These are phyloP conservation scores for Drosophila chauvacae DNA, from an alignment of 1,140 invertebrate genomes.

Conservation along the genomic window DNA sequence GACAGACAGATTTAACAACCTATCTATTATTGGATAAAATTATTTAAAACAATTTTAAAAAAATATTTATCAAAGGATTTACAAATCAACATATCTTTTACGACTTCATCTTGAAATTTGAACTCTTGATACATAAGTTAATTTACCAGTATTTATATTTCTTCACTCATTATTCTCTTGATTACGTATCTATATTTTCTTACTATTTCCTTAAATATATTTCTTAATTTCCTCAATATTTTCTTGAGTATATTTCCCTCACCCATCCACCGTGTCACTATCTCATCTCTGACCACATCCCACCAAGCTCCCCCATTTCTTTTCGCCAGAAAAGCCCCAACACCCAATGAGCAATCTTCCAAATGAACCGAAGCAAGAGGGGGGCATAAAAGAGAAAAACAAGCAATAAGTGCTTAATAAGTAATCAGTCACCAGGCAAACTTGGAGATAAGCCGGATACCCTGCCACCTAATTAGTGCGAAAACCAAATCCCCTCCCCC, in stretches of 20 bases:
- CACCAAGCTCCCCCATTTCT: slow-evolving; percentile 8
- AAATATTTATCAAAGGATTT: too few species aligned
- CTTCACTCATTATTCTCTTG: too few species aligned
- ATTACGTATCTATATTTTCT: background rate
- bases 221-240: background rate
- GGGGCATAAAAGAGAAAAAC: slow-evolving; percentile 9
- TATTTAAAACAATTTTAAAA: too few species aligned
- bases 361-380: slow-evolving; percentile 60
- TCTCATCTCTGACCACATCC: slow-evolving; percentile 19
- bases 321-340: slow-evolving; percentile 61
- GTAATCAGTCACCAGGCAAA: slow-evolving; percentile 63
- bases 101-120: accelerated
- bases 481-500: slow-evolving; percentile 2
- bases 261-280: slow-evolving; percentile 6
- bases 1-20: too few species aligned
- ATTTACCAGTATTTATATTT: background rate
- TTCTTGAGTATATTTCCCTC: background rate
- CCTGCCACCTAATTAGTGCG: slow-evolving; percentile 62
- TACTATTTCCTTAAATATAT: background rate
- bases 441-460: slow-evolving; percentile 52
- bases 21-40: too few species aligned
- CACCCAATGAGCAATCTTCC: slow-evolving; percentile 67
- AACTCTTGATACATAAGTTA: background rate
- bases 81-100: background rate
- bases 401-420: slow-evolving; percentile 71